Evolutionary conservation across 2,888 invertebrate genomes (phyloP), one percentile per base, ranked within the genome.

Genomic region (Parnassius mnemosyne): DNA sequence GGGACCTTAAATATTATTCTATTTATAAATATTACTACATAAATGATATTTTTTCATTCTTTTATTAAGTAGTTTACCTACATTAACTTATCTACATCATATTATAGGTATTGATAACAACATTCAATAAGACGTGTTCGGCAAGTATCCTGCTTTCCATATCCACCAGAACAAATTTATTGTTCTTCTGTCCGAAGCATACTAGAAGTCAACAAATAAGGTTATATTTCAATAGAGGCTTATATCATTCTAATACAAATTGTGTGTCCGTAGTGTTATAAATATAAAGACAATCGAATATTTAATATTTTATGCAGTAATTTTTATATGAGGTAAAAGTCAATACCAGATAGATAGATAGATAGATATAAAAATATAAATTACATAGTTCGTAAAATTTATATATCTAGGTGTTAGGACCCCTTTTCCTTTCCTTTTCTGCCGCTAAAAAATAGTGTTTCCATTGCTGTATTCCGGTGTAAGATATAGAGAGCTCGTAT

Each of bases 181-280:
- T 87, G 87, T 81, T 73, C 86, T 87, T 87, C 81, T 73, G 85
- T 83, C 84, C 79, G 79, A 78, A 87, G 83, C 80, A 76, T 75
- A 84, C 84, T 83, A 87, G 87, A 88, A 84, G 86, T 87, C 88
- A 89, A 89, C 87, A 89, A 89, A 89, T 86, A 88, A 86, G 81
- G 82, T 82, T 86, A 88, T 87, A 86, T 87, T 87, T 87, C 87
- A 85, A 85, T 84, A 80, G 78, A 81, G 74, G 75, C 76, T 80
- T 78, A 82, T 83, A 83, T 80, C 77, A 74, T 82, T 78, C 77
- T 80, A 75, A 79, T 77, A 75, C 73, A 75, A 71, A 73, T 46
- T 20, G n/a, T 13, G 73, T 76, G 63, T 64, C 68, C 65, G 20
- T 62, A 70, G 69, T 70, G 66, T 69, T 69, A 66, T 71, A 64